Evolutionary conservation across 2,113 vertebrate genomes (phyloP).

Genomic region (Rhizomys pruinosus): DNA sequence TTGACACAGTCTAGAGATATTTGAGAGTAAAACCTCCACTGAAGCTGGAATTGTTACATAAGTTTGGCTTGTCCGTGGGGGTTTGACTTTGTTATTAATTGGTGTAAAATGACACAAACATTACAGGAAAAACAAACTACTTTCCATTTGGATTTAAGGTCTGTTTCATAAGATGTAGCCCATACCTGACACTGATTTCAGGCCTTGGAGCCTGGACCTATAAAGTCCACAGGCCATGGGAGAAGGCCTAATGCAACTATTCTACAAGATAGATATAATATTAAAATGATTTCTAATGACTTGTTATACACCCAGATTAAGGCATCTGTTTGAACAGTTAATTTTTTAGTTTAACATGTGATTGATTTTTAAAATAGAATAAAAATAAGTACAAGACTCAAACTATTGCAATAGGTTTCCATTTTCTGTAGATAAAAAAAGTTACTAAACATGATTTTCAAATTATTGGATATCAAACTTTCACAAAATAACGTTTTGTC

Average conservation of each 20-base stretch:
- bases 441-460: slow-evolving; percentile 35
- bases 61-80: not conserved
- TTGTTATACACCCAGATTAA: too few species aligned
- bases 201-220: too few species aligned
- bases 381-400: slow-evolving; percentile 10
- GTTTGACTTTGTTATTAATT: not conserved
- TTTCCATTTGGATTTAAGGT: too few species aligned
- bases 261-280: too few species aligned
- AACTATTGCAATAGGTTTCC: not conserved
- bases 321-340: not conserved
- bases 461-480: slow-evolving; percentile 44
- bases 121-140: too few species aligned
- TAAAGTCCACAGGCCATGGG: too few species aligned
- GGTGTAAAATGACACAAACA: not conserved
- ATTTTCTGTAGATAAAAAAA: slow-evolving; percentile 38
- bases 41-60: not conserved
- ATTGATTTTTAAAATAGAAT: slow-evolving; percentile 15
- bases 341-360: not conserved
- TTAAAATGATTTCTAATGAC: too few species aligned
- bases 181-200: too few species aligned
- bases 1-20: not conserved
- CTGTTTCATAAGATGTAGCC: too few species aligned
- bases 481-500: slow-evolving; percentile 65
- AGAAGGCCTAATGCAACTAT: too few species aligned
- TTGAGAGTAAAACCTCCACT: not conserved